Conservation (phyloP, 2,888 invertebrate species). For the Microctonus hyperodae region DNA sequence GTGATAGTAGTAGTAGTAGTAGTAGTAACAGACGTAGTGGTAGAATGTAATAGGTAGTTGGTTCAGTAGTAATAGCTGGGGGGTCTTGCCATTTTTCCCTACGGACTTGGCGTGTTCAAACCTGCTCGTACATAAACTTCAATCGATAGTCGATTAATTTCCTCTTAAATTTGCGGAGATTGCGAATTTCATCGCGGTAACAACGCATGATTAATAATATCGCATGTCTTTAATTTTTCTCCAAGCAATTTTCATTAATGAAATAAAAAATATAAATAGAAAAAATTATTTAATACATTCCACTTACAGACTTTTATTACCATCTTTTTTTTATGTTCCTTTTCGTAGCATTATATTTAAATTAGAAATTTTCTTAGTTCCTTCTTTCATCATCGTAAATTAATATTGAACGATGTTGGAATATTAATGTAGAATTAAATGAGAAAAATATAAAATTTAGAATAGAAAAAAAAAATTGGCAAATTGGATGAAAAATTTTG, state of each 20-base stretch:
- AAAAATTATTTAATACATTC: not conserved
- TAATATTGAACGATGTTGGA: not conserved
- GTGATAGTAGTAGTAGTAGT: not conserved
- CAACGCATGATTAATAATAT: not conserved
- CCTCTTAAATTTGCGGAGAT: slow-evolving; percentile 42
- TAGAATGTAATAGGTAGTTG: too few species aligned
- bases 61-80: not conserved
- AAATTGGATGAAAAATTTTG: not conserved
- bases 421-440: too few species aligned
- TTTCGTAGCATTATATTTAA: not conserved
- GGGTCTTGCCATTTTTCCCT: slow-evolving; percentile 24
- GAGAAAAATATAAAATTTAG: too few species aligned
- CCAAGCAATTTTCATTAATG: not conserved
- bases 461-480: not conserved
- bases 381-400: not conserved
- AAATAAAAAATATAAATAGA: not conserved
- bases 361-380: not conserved
- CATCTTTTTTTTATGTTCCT: too few species aligned
- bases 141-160: slow-evolving; percentile 55
- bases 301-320: not conserved
- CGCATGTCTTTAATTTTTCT: not conserved
- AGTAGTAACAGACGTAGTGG: not conserved
- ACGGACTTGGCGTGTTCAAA: slow-evolving; percentile 16
- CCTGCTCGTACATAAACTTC: slow-evolving; percentile 25
- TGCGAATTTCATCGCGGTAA: slow-evolving; percentile 23